Percentiles rank a stretch among this genome's conserved stretches.
Conservation (phyloP, 2,797 vertebrate genomes). For the Eurystomus glaucurus region DNA sequence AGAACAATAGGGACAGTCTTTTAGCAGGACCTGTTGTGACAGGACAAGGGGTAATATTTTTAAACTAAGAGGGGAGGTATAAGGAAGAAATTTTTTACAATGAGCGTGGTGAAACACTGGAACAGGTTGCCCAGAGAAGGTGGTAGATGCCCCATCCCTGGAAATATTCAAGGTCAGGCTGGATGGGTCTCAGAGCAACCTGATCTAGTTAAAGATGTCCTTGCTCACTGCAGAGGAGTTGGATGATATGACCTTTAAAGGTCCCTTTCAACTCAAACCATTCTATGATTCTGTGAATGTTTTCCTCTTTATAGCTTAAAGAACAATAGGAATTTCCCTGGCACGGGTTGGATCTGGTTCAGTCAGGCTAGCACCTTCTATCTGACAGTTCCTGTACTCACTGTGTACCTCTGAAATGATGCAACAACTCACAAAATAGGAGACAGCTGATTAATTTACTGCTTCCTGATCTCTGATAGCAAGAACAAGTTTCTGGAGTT, state of each 20-base stretch:
- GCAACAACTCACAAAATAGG: not conserved
- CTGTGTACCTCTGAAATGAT: not conserved
- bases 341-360: not conserved
- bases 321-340: not conserved
- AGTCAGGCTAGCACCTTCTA: not conserved
- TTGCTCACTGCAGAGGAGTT: not conserved
- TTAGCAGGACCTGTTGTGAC: not conserved
- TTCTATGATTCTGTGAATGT: not conserved
- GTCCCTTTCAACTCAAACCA: not conserved
- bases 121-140: not conserved
- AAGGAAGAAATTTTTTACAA: not conserved
- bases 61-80: not conserved
- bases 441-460: not conserved
- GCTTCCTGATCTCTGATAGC: not conserved
- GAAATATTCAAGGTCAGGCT: not conserved
- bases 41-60: not conserved
- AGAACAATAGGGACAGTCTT: not conserved
- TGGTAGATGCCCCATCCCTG: not conserved
- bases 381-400: accelerated
- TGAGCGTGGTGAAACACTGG: not conserved
- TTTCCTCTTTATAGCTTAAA: not conserved
- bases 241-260: not conserved
- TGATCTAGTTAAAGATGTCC: not conserved
- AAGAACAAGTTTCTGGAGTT: not conserved
- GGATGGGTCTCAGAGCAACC: not conserved